A percentile compares a stretch with the other conserved stretches of the same genome.
phyloP scores from a whole-genome alignment of 2,797 vertebrate genomes.

The Eulemur coronatus region DNA sequence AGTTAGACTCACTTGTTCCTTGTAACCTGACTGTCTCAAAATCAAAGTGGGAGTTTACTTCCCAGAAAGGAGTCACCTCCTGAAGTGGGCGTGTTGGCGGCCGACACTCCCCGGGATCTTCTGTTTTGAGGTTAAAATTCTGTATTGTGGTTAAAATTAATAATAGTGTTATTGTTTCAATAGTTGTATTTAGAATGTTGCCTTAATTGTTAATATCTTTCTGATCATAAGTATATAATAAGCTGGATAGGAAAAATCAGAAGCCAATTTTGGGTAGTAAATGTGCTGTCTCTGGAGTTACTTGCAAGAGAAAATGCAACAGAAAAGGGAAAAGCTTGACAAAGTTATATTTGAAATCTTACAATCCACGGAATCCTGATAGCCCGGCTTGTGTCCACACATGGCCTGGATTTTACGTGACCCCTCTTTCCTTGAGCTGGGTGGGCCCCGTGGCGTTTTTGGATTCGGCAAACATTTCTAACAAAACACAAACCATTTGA shows the following conservation, averaged over 20 bases:
- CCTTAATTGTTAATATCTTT: background rate
- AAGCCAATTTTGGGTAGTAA: background rate
- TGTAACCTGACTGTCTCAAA: background rate
- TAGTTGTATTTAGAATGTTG: too few species aligned
- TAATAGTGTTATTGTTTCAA: background rate
- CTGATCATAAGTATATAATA: background rate
- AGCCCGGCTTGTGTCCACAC: rapidly evolving
- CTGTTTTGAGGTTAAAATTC: background rate
- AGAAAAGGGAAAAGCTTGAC: rapidly evolving
- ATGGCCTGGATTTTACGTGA: rapidly evolving
- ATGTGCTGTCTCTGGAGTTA: background rate
- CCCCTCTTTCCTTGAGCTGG: background rate
- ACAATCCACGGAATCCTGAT: rapidly evolving
- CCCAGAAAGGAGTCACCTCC: background rate
- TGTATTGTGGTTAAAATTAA: too few species aligned
- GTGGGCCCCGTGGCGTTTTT: background rate
- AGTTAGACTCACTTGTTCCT: background rate
- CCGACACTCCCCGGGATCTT: background rate
- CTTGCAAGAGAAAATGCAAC: background rate
- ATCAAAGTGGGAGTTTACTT: background rate
- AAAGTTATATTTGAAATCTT: background rate
- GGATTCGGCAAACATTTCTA: background rate
- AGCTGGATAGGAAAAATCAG: background rate
- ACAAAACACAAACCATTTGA: conserved; percentile 5
- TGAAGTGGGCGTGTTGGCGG: rapidly evolving